Base-by-base conservation (phyloP, 2,113 vertebrate genomes). In the Brienomyrus brachyistius region DNA sequence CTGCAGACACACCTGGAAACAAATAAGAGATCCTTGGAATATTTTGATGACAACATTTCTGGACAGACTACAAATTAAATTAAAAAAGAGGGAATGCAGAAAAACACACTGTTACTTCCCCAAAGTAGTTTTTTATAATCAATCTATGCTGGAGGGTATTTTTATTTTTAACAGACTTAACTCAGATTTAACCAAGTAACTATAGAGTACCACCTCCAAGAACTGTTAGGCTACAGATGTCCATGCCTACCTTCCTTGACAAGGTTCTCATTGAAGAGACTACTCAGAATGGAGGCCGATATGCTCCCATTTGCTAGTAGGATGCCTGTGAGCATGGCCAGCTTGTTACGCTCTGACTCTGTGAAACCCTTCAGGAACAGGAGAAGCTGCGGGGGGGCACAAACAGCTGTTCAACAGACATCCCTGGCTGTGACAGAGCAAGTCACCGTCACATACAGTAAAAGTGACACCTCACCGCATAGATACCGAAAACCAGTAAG, bases 301-400 rank as follows among this genome's bases (percentile, higher is more conserved):
- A 99, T 97, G 91, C 96, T 98, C 91, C 98, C 98, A 0, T 99
- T 99, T 95, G 97, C 98, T 93, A 99, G 95, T 94, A 99, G 97
- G 94, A 99, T 98, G 90, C 98, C 98, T 4, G 98, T 97, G 92
- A 99, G 93, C 98, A 99, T 99, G 94, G 98, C 98, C 93, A 99
- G 94, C 90, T 99, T 99, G 96, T 99, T 99, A 92, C 98, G 96
- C 96, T 99, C 98, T 0, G 98, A 99, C 95, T 99, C 98, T 0
- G 98, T 97, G 95, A 99, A 99, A 82, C 98, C 98, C 92, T 99
- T 99, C 89, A 99, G 95, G 95, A 99, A 99, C 93, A 99, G 96
- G 96, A 99, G 95, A 96, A 99, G 93, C 98, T 99, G 90, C 48
- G 4, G 85, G 88, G 40, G 45, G 70, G 13, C 5, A 82, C 17